Percentiles rank a stretch among this genome's conserved stretches.
Evolutionary conservation across 2,797 vertebrate genomes (phyloP).

Genomic region (Synanceia verrucosa): DNA sequence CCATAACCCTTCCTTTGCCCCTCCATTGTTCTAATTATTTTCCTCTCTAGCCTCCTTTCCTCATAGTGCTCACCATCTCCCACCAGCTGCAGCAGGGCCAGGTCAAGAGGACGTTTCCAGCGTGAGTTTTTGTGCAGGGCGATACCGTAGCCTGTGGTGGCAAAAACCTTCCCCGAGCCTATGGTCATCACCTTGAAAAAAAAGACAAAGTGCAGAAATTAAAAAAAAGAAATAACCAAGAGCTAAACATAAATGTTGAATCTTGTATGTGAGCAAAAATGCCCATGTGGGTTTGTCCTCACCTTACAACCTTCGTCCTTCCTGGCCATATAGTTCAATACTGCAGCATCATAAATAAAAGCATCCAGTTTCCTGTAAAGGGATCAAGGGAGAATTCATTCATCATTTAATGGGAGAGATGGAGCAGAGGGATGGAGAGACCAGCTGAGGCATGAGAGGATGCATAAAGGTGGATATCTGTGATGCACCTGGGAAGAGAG

Average conservation of each 20-base stretch:
- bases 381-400: conserved; percentile 68
- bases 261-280: conserved; percentile 3
- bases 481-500: conserved; percentile 46
- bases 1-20: conserved; percentile 38
- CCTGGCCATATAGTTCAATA: conserved; percentile 96
- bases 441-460: conserved; percentile 30
- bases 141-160: conserved; percentile 95
- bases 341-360: conserved; percentile 95
- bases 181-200: conserved; percentile 89
- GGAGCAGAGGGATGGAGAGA: conserved; percentile 36
- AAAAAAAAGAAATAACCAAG: neutral
- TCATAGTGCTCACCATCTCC: conserved; percentile 86
- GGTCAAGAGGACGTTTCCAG: conserved; percentile 93
- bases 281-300: conserved; percentile 66
- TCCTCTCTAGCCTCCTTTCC: conserved; percentile 18
- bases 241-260: conserved; percentile 1
- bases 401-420: conserved; percentile 66
- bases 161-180: conserved; percentile 94
- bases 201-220: conserved; percentile 35
- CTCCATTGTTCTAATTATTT: conserved; percentile 54
- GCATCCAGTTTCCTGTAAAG: conserved; percentile 91
- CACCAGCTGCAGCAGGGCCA: conserved; percentile 93
- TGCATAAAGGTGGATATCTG: conserved; percentile 41
- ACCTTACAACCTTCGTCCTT: conserved; percentile 97
- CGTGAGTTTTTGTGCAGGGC: conserved; percentile 95